These are phyloP conservation scores for Andrena marginata DNA, from an alignment of 2,888 invertebrate species.

Conservation along the genomic window DNA sequence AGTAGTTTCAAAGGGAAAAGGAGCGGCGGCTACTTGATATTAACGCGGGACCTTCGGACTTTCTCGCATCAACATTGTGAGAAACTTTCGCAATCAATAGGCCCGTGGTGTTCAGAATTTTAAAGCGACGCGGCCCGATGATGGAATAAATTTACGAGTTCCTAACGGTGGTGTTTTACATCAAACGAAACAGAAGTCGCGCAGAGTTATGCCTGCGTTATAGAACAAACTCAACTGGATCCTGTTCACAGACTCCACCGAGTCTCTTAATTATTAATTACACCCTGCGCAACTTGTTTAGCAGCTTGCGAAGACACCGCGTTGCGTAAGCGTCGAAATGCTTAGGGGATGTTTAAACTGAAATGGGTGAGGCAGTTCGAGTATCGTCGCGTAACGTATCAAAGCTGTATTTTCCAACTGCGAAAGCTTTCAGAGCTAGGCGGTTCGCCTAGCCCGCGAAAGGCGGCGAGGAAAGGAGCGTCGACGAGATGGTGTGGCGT, in stretches of 20 bases:
- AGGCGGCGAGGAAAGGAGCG: constrained; percentile 21
- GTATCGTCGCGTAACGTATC: background rate
- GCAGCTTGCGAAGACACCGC: background rate
- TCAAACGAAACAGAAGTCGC: background rate
- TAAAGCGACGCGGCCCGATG: constrained; percentile 7
- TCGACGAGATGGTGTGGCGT: constrained; percentile 21
- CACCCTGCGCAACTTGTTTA: background rate
- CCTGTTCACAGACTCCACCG: background rate
- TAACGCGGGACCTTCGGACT: constrained; percentile 33
- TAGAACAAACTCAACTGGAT: background rate
- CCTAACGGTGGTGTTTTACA: background rate
- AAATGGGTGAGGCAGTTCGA: background rate
- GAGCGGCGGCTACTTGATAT: constrained; percentile 43
- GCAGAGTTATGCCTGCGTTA: background rate
- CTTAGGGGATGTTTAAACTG: background rate
- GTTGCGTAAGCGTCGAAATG: background rate
- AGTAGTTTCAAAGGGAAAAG: constrained; percentile 33
- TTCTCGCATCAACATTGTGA: constrained; percentile 27
- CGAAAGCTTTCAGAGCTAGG: background rate
- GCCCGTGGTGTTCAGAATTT: constrained; percentile 28
- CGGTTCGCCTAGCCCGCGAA: background rate
- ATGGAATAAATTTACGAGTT: constrained; percentile 30
- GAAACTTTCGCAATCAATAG: constrained; percentile 56
- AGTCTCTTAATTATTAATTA: constrained; percentile 24
- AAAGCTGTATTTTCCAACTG: constrained; percentile 26